A percentile compares a stretch with the other conserved stretches of the same genome.
These are phyloP conservation scores for Caenorhabditis japonica DNA, from an alignment of 2,888 invertebrate genomes.

Conservation along the genomic window DNA sequence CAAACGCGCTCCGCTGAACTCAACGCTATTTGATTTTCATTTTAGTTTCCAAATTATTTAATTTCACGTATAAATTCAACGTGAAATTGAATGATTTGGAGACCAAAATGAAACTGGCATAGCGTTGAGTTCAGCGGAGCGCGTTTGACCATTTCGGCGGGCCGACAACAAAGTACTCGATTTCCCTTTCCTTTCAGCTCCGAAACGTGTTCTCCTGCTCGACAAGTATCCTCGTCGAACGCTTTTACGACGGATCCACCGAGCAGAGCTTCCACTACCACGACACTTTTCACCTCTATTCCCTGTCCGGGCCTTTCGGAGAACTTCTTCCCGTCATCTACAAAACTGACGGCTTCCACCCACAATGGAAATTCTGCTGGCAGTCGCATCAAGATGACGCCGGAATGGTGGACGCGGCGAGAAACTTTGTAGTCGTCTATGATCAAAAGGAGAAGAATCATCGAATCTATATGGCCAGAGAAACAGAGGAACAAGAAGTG, in stretches of 20 bases:
- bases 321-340: slow-evolving; percentile 63
- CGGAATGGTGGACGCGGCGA: slow-evolving; percentile 32
- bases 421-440: slow-evolving; percentile 38
- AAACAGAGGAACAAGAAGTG: slow-evolving; percentile 50
- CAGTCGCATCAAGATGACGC: slow-evolving; percentile 48
- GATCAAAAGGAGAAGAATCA: slow-evolving; percentile 49
- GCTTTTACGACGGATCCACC: slow-evolving; percentile 39
- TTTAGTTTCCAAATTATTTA: too few relatives aligned
- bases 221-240: slow-evolving; percentile 30
- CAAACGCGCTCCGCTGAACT: too few relatives aligned
- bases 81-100: too few relatives aligned
- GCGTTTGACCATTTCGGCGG: too few relatives aligned
- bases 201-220: slow-evolving; percentile 39
- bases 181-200: slow-evolving; percentile 28
- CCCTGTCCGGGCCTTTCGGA: slow-evolving; percentile 61
- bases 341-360: slow-evolving; percentile 40
- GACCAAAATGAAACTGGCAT: too few relatives aligned
- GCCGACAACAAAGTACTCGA: too few relatives aligned
- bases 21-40: too few relatives aligned
- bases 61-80: too few relatives aligned
- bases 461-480: slow-evolving; percentile 42
- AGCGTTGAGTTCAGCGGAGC: too few relatives aligned
- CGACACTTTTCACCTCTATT: slow-evolving; percentile 57
- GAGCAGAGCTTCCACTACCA: slow-evolving; percentile 40
- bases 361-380: slow-evolving; percentile 60